Evolutionary conservation across 2,113 vertebrate genomes (phyloP), one percentile per base, ranked within the genome.

Genomic region (Oreochromis spilurus): DNA sequence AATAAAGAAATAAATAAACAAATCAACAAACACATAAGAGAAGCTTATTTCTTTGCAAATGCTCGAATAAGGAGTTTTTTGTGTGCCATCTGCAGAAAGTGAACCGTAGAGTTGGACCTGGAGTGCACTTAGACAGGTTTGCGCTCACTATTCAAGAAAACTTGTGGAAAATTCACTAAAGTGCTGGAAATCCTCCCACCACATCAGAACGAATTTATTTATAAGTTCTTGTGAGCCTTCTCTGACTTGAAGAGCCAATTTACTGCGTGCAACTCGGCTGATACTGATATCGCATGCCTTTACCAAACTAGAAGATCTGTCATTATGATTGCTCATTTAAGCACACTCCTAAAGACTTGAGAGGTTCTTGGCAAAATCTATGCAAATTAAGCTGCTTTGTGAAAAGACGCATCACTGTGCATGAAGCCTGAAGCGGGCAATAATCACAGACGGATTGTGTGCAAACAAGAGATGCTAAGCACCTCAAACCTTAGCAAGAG

Each of bases 381-480:
- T 95, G 94, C 94, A 95, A 96, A 96, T 95, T 83, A 92, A 84
- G 80, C 79, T 57, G 92, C 88, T 92, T 90, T 90, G 87, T 91
- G 89, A 87, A 91, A 85, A 91, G 92, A 93, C 45, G 55, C 90
- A 86, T 90, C 86, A 38, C 84, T 55, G 87, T 85, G 89, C 65
- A 34, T 36, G 89, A 81, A 85, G 89, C 91, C 84, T 53, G 87
- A 82, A 93, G 92, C 87, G 72, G 79, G 91, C 91, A 92, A 92
- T 94, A 96, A 96, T 96, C 95, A 96, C 91, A 91, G 92, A 34
- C 57, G 82, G 90, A 96, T 96, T 95, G 95, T 96, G 95, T 95
- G 94, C 95, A 96, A 96, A 96, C 94, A 96, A 96, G 95, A 91
- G 95, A 89, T 84, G 90, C 92, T 95, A 94, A 96, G 92, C 87